These are phyloP conservation scores for Glandiceps talaboti DNA, from an alignment of 53 echinoderm and acorn worm species.

Conservation along the genomic window DNA sequence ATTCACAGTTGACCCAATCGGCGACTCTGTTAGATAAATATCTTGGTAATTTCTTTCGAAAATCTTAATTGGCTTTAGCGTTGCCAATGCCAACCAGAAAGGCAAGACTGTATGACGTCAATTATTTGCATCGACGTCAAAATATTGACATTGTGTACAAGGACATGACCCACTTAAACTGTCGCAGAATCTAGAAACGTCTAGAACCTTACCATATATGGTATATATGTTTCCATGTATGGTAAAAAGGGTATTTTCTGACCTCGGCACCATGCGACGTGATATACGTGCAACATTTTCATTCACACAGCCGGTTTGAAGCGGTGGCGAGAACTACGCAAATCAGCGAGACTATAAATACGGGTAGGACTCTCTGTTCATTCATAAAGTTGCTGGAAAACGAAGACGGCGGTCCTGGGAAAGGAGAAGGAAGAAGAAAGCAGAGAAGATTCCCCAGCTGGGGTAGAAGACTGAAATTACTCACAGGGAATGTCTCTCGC, in stretches of 20 bases:
- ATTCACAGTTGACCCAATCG: not conserved
- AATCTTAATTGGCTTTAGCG: not conserved
- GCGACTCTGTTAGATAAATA: not conserved
- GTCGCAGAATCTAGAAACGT: not conserved
- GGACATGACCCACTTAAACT: too few relatives aligned
- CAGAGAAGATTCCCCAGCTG: too few relatives aligned
- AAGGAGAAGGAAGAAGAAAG: too few relatives aligned
- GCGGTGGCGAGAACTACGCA: not conserved
- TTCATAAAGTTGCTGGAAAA: not conserved
- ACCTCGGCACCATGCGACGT: slow-evolving; percentile 88
- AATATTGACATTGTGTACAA: not conserved
- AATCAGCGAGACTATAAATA: not conserved
- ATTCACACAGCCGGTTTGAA: not conserved
- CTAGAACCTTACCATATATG: slow-evolving; percentile 20
- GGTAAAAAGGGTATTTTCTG: slow-evolving; percentile 36
- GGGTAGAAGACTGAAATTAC: too few relatives aligned
- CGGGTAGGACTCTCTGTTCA: not conserved
- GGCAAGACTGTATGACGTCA: not conserved
- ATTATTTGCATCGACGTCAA: not conserved
- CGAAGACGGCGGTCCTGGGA: too few relatives aligned
- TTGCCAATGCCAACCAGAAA: not conserved
- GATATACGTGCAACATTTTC: slow-evolving; percentile 39
- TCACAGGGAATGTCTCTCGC: too few relatives aligned
- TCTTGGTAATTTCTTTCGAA: not conserved
- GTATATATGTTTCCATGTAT: slow-evolving; percentile 21